Conservation (phyloP, 1,140 invertebrate genomes). For the Branchinecta lindahli region DNA sequence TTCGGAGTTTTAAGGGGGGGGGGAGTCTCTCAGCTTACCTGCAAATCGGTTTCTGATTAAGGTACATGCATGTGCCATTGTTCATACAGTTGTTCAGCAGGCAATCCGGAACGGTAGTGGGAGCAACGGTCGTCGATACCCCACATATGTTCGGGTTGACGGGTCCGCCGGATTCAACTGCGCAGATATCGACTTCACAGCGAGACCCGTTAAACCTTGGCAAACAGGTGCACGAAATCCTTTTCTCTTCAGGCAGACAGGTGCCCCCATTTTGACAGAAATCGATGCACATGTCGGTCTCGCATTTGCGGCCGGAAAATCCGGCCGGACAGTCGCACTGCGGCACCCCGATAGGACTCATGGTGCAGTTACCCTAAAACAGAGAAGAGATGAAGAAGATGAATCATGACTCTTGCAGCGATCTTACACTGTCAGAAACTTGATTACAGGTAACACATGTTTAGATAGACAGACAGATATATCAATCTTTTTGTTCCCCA, state of each 20-base stretch:
- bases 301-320: slow-evolving; percentile 22
- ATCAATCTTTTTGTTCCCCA: not conserved
- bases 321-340: slow-evolving; percentile 28
- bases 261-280: slow-evolving; percentile 40
- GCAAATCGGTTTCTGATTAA: slow-evolving; percentile 30
- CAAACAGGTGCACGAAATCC: slow-evolving; percentile 33
- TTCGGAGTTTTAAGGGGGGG: too few relatives aligned
- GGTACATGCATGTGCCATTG: slow-evolving; percentile 32
- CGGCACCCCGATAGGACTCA: slow-evolving; percentile 27
- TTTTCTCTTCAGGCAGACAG: slow-evolving; percentile 22
- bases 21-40: slow-evolving; percentile 23
- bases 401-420: too few relatives aligned
- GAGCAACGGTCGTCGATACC: slow-evolving; percentile 20
- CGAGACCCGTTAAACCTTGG: slow-evolving; percentile 37
- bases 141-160: slow-evolving; percentile 13
- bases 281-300: slow-evolving; percentile 22
- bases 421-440: too few relatives aligned
- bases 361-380: slow-evolving; percentile 26
- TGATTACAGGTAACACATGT: slow-evolving; percentile 11
- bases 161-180: slow-evolving; percentile 22
- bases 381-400: slow-evolving; percentile 20
- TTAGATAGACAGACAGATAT: slow-evolving; percentile 11
- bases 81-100: slow-evolving; percentile 30
- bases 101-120: slow-evolving; percentile 21
- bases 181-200: slow-evolving; percentile 40